Evolutionary conservation across 2,888 invertebrate genomes (phyloP), one percentile per base, ranked within the genome.

Genomic region (Spialia ferax): DNA sequence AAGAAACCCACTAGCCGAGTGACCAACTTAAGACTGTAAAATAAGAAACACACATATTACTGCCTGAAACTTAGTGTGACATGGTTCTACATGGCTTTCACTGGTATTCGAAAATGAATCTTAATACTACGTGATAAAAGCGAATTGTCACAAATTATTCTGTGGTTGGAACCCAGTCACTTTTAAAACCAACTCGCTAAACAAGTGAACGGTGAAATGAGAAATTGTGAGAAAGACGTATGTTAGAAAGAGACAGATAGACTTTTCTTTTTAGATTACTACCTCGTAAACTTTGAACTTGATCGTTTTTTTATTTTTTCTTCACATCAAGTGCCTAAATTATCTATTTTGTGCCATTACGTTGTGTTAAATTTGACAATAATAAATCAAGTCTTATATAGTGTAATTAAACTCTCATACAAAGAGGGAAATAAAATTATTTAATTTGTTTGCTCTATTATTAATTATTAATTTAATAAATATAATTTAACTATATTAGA

Each of bases 161-260:
- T 69, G 20, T 29, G 57, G 69, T 62, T 79, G 75, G 82, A 82
- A 89, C 91, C 81, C 75, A 76, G 84, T 88, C 85, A 75, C 68
- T 81, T 68, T 86, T 75, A 83, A 72, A 69, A 11, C 63, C 66
- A 74, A 89, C 84, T 90, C 77, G 93, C 91, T 93, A 93, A 93
- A 89, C 93, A 88, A 91, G 93, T 92, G 93, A 93, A 91, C 93
- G 93, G 93, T 92, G 93, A 93, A 93, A 93, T 91, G 91, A 90
- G 91, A 92, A 93, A 93, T 92, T 90, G 89, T 88, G 86, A 83
- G 86, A 88, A 90, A 93, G 84, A 78, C 78, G 75, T 82, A 82
- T 76, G 82, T 77, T 69, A 66, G 89, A 92, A 69, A 70, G 86
- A 76, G 93, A 92, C 67, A 73, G 84, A 68, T 71, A 75, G 69